Evolutionary conservation across 2,888 invertebrate species (phyloP), one percentile per base, ranked within the genome.

Genomic region (Idaea aversata): DNA sequence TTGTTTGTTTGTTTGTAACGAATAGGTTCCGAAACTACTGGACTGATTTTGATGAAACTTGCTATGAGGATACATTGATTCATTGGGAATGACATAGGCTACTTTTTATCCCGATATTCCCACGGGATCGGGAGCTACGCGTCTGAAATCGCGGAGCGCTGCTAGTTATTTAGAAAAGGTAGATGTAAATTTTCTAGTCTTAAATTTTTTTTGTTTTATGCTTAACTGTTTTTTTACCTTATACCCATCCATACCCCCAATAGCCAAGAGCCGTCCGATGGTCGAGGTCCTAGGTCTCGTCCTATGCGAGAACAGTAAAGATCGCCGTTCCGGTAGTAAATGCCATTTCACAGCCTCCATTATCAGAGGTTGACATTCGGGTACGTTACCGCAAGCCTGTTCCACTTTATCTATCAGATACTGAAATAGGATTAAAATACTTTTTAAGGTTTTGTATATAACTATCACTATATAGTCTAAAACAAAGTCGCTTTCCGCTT

Each of bases 341-440:
- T 98, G 98, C 95, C 98, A 98, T 81, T 98, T 98, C 72, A 98
- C 94, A 13, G 98, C 98, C 87, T 98, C 98, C 96, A 98, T 97
- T 64, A 99, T 96, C 63, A 98, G 91, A 68, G 97, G 95, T 81
- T 98, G 98, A 78, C 98, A 98, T 65, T 95, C 95, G 60, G 95
- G 93, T 78, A 94, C 95, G 83, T 94, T 96, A 82, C 93, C 94
- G 77, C 95, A 95, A 0, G 94, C 91, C 36, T 83, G 81, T 87
- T 98, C 97, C 57, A 98, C 97, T 83, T 97, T 95, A 86, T 99
- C 98, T 65, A 97, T 96, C 75, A 99, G 95, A 86, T 98, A 98
- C 95, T 96, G 85, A 38, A 88, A 88, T 61, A 5, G 67, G 35
- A 15, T 60, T n/a, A 57, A 35, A 34, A 35, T 61, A 34, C 10